phyloP scores from a whole-genome alignment of 2,888 invertebrate species.

The Idaea biselata region DNA sequence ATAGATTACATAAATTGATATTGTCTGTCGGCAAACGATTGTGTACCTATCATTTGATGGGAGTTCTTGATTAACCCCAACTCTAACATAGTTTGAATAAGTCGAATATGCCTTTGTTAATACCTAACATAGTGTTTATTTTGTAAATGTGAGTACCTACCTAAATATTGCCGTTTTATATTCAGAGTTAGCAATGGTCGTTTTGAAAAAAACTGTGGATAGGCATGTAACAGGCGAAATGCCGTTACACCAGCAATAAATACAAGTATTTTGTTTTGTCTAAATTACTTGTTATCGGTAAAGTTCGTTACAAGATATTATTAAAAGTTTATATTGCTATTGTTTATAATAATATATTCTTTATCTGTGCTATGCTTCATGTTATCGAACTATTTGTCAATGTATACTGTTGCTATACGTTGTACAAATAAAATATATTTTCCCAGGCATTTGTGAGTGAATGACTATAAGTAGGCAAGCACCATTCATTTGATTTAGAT shows the following conservation, averaged over 20 bases:
- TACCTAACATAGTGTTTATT: not conserved
- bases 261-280: conserved; percentile 56
- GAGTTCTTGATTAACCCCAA: not conserved
- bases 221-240: not conserved
- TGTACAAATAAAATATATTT: not conserved
- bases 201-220: not conserved
- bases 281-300: conserved; percentile 59
- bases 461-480: not conserved
- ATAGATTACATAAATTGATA: not conserved
- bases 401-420: conserved; percentile 35
- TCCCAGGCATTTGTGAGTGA: not conserved
- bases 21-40: not conserved
- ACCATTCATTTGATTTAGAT: conserved; percentile 1
- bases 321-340: conserved; percentile 49
- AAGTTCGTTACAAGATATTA: conserved; percentile 59
- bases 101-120: not conserved
- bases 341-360: conserved; percentile 65
- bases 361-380: conserved; percentile 59
- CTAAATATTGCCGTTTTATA: not conserved
- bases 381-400: conserved; percentile 70
- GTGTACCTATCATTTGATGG: not conserved
- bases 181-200: not conserved
- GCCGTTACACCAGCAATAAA: conserved; percentile 4
- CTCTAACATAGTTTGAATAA: not conserved
- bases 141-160: no score